Conservation (phyloP, 1,140 invertebrate genomes). For the Drosophila ananassae region DNA sequence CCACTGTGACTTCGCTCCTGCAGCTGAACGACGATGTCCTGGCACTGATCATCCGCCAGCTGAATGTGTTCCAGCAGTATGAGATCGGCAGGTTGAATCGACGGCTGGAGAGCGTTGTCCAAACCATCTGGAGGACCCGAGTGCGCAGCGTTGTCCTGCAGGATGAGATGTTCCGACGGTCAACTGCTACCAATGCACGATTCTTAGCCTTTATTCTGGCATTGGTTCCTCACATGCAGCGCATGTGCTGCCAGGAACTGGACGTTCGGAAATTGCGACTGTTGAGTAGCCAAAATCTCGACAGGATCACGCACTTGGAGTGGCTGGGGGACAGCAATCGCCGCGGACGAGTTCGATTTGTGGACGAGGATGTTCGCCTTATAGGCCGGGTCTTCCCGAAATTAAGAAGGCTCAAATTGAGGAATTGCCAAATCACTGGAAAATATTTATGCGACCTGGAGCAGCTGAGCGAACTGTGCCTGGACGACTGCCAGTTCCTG, state of each 20-base stretch:
- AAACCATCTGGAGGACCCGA: conserved; percentile 64
- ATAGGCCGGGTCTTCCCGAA: conserved; percentile 58
- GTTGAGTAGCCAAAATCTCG: conserved; percentile 36
- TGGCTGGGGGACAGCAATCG: conserved; percentile 41
- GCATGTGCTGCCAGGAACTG: conserved; percentile 48
- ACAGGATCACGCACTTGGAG: conserved; percentile 44
- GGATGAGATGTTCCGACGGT: conserved; percentile 44
- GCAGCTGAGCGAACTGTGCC: conserved; percentile 51
- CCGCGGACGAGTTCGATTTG: conserved; percentile 46
- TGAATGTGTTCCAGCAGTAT: conserved; percentile 66
- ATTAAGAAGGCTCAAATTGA: conserved; percentile 53
- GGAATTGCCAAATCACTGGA: conserved; percentile 64
- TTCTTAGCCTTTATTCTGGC: conserved; percentile 57
- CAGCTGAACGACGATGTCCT: conserved; percentile 74
- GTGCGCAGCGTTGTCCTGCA: conserved; percentile 54
- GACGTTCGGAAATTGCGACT: conserved; percentile 58
- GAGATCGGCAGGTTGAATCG: conserved; percentile 60
- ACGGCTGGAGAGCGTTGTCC: conserved; percentile 56
- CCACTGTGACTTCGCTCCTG: conserved; percentile 37
- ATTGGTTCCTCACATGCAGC: conserved; percentile 53
- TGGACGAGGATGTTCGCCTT: conserved; percentile 69
- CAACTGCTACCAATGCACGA: conserved; percentile 21
- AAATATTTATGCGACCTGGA: conserved; percentile 62
- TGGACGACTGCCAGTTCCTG: conserved; percentile 72
- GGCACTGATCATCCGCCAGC: conserved; percentile 56